phyloP scores from a whole-genome alignment of 1,140 invertebrate genomes.

The Acromyrmex charruanus region DNA sequence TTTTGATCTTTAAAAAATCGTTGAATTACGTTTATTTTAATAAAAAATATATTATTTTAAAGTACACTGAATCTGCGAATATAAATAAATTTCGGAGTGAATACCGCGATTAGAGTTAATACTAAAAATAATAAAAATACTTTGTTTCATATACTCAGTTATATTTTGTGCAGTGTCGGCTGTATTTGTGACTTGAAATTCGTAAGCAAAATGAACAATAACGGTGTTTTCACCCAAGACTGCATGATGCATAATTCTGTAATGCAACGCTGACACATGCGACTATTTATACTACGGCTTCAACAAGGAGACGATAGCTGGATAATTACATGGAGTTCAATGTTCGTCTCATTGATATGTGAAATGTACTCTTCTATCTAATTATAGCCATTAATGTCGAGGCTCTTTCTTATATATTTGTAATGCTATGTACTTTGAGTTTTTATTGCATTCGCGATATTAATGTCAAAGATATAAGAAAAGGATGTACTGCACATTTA shows the following conservation, averaged over 20 bases:
- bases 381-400: slow-evolving; percentile 26
- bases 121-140: no score
- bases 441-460: slow-evolving; percentile 28
- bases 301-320: slow-evolving; percentile 23
- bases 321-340: slow-evolving; percentile 53
- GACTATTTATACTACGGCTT: slow-evolving; percentile 38
- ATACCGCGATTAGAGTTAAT: no score
- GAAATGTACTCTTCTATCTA: slow-evolving; percentile 39
- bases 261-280: slow-evolving; percentile 39
- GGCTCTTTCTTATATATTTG: slow-evolving; percentile 32
- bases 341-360: slow-evolving; percentile 44
- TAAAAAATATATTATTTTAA: no score
- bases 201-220: not conserved
- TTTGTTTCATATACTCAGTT: slow-evolving; percentile 1
- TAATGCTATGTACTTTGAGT: slow-evolving; percentile 21
- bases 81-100: no score
- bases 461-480: slow-evolving; percentile 16
- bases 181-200: slow-evolving; percentile 37
- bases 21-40: no score
- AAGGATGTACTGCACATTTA: not conserved
- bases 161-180: not conserved
- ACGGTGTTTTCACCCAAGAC: not conserved
- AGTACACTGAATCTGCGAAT: no score
- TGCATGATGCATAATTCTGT: slow-evolving; percentile 23
- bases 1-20: no score